Conservation (phyloP, 2,113 vertebrate species). For the Lamprologus callipterus region DNA sequence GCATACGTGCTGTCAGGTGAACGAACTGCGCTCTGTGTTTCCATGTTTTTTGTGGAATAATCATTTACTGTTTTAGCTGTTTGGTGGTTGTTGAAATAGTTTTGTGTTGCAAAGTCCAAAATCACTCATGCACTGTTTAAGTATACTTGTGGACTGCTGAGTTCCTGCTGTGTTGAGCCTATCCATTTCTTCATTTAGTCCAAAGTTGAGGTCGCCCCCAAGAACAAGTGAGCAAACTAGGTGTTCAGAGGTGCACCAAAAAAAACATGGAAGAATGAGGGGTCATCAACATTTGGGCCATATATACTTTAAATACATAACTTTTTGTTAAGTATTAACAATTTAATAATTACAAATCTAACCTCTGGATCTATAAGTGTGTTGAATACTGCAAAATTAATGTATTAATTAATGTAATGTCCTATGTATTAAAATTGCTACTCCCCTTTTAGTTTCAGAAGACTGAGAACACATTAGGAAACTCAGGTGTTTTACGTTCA, state of each 20-base stretch:
- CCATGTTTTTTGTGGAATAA: not conserved
- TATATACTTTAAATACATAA: not conserved
- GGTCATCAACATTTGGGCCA: not conserved
- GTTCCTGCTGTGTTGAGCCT: not conserved
- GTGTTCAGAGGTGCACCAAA: not conserved
- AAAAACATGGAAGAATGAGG: not conserved
- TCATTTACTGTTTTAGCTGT: not conserved
- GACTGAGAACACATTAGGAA: not conserved
- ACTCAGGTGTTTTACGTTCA: not conserved
- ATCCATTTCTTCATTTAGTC: not conserved
- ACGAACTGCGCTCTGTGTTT: not conserved
- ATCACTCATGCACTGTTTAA: not conserved
- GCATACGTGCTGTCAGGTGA: not conserved
- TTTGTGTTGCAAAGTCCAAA: not conserved
- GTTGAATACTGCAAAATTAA: rapidly evolving
- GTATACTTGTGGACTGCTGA: not conserved
- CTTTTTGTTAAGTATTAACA: not conserved
- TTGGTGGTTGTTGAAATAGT: not conserved
- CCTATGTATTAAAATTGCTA: not conserved
- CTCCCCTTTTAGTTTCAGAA: not conserved
- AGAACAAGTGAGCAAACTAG: not conserved
- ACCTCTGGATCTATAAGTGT: rapidly evolving
- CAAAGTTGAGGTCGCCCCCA: not conserved
- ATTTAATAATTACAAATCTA: not conserved
- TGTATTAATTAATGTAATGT: not conserved